These are phyloP conservation scores for Euphonia xanthogaster DNA, from an alignment of 2,797 vertebrate genomes.

Conservation along the genomic window DNA sequence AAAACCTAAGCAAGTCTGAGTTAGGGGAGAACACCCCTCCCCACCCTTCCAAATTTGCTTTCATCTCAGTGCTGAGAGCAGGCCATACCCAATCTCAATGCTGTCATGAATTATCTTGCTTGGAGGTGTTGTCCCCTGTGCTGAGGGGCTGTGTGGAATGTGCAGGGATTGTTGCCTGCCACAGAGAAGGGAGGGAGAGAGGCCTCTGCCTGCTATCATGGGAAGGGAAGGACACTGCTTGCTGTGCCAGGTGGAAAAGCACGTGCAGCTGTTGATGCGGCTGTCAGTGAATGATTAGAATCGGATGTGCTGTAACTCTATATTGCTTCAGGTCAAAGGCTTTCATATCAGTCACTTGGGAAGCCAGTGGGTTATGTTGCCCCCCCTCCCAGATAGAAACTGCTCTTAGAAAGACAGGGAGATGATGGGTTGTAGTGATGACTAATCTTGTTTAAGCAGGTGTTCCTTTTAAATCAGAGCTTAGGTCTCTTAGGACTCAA, in stretches of 20 bases:
- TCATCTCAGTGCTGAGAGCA: not conserved
- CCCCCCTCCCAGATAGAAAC: not conserved
- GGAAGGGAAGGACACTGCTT: not conserved
- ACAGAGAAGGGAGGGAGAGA: not conserved
- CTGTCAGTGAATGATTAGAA: not conserved
- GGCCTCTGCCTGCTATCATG: not conserved
- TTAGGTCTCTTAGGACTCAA: not conserved
- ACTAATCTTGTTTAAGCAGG: slow-evolving; percentile 43
- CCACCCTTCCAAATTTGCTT: not conserved
- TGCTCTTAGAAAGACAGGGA: not conserved
- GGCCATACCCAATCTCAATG: not conserved
- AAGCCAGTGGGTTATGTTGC: not conserved
- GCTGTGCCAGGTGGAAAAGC: not conserved
- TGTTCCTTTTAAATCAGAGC: slow-evolving; percentile 36
- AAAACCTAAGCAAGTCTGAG: not conserved
- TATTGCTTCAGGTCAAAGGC: slow-evolving; percentile 40
- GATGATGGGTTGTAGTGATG: not conserved
- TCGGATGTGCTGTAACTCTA: not conserved
- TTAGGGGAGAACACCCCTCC: not conserved
- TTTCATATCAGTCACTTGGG: not conserved
- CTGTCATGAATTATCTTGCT: not conserved
- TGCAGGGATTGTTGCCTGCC: not conserved
- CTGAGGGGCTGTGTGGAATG: not conserved
- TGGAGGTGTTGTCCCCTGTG: not conserved
- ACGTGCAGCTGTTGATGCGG: not conserved